Conservation (phyloP, 2,113 vertebrate genomes). For the Thalassarche chlororhynchos region DNA sequence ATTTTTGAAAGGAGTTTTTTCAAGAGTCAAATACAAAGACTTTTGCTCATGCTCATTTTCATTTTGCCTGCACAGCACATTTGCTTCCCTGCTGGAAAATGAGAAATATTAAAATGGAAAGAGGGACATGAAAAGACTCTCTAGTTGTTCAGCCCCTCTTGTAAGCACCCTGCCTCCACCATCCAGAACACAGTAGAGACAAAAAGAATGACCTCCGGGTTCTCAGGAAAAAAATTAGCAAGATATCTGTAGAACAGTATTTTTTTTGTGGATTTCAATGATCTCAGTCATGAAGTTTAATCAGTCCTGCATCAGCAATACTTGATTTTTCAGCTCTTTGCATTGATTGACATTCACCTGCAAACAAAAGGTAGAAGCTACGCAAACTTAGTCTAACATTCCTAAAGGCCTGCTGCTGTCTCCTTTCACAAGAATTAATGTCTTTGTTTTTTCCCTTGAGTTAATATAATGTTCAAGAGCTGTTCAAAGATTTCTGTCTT, state of each 20-base stretch:
- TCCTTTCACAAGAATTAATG: neutral
- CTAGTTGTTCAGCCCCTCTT: neutral
- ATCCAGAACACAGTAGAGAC: neutral
- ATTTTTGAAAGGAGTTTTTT: neutral
- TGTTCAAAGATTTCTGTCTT: neutral
- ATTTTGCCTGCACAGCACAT: neutral
- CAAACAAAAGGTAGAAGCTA: neutral
- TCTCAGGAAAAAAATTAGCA: neutral
- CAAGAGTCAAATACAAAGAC: neutral
- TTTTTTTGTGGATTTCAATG: neutral
- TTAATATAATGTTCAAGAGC: neutral
- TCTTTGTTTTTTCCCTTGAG: neutral
- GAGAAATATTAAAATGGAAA: neutral
- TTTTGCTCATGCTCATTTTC: neutral
- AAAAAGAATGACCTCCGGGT: neutral
- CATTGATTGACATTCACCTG: neutral
- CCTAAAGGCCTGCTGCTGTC: neutral
- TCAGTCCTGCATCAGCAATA: neutral
- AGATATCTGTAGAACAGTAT: neutral
- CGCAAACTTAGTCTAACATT: neutral
- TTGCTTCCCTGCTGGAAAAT: neutral
- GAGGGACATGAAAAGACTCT: neutral
- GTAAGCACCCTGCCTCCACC: neutral
- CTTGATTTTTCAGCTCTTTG: neutral
- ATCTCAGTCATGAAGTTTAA: neutral